A percentile compares a stretch with the other conserved stretches of the same genome.
phyloP scores from a whole-genome alignment of 30 jellyfish, hydroid and myxozoan genomes.

The Clytia hemisphaerica region DNA sequence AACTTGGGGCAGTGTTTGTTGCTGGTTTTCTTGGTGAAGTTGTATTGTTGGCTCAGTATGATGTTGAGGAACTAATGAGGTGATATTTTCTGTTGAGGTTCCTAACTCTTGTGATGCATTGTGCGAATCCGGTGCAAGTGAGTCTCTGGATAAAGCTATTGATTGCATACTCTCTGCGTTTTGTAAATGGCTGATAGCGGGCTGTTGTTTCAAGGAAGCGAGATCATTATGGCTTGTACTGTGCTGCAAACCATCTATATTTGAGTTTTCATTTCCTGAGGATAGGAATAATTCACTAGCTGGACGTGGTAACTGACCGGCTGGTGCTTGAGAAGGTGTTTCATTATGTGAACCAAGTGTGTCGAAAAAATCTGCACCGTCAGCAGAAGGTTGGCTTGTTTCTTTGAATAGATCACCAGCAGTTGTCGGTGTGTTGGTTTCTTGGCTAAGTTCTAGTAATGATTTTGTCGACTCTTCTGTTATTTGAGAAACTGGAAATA shows the following conservation, averaged over 20 bases:
- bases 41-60: too few relatives aligned
- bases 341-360: conserved; percentile 5
- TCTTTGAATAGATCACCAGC: too few relatives aligned
- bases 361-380: conserved; percentile 20
- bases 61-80: too few relatives aligned
- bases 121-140: too few relatives aligned
- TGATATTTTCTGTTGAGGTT: too few relatives aligned
- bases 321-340: not conserved
- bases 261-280: not conserved
- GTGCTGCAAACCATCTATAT: not conserved
- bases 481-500: not conserved
- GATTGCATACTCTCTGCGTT: conserved; percentile 19
- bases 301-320: conserved; percentile 7
- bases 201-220: not conserved
- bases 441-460: too few relatives aligned
- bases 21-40: too few relatives aligned
- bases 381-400: too few relatives aligned
- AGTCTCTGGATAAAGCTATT: conserved; percentile 11
- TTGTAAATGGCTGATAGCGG: not conserved
- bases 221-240: not conserved
- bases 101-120: too few relatives aligned
- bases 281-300: not conserved
- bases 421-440: too few relatives aligned
- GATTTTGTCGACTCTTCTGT: not conserved
- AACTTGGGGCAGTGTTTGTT: too few relatives aligned